phyloP scores from a whole-genome alignment of 2,888 invertebrate genomes.

The Ceraclea dissimilis region DNA sequence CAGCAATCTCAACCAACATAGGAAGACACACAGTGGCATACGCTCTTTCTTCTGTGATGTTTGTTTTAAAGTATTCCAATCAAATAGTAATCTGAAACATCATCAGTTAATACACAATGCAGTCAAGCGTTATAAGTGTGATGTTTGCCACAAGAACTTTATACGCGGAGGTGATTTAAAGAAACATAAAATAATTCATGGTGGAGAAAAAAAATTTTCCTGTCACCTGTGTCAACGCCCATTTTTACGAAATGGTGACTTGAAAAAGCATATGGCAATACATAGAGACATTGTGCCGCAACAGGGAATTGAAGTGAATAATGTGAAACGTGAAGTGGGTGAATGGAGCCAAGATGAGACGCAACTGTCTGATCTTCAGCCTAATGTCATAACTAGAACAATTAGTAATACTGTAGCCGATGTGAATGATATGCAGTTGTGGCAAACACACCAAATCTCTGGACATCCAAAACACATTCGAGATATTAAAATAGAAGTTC shows the following conservation, averaged over 20 bases:
- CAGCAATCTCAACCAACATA: neutral
- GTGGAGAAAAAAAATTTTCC: neutral
- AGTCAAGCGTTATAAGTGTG: neutral
- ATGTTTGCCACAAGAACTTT: neutral
- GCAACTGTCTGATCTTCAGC: no score
- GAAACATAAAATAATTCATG: neutral
- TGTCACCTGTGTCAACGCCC: neutral
- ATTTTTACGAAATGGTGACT: neutral
- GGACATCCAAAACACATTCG: no score
- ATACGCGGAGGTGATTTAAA: neutral
- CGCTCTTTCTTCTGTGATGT: neutral
- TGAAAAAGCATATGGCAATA: neutral
- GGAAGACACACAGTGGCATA: neutral
- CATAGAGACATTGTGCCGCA: neutral
- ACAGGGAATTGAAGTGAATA: neutral
- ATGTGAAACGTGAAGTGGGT: neutral
- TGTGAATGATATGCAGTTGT: no score
- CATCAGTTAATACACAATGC: neutral
- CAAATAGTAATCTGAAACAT: neutral
- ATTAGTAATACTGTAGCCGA: no score
- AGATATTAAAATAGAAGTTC: no score
- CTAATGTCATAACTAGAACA: no score
- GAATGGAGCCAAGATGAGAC: neutral
- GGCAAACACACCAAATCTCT: no score
- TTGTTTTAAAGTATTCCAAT: neutral